A percentile compares a stretch with the other conserved stretches of the same genome.
phyloP scores from a whole-genome alignment of 2,888 invertebrate genomes.

The Suillia variegata region DNA sequence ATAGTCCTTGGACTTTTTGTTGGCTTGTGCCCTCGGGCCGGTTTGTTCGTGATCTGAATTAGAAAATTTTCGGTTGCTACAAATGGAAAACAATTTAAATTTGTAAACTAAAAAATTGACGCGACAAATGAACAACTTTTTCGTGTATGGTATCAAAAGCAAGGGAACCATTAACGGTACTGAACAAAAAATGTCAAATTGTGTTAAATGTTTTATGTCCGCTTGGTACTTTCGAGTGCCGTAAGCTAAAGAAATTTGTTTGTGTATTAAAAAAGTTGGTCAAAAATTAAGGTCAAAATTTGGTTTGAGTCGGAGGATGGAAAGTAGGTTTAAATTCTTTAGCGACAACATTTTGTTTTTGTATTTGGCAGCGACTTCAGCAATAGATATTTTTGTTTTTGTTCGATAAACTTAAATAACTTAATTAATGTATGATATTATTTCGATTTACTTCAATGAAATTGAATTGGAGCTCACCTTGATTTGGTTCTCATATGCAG shows the following conservation, averaged over 20 bases:
- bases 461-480: background rate
- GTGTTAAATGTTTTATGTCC: slow-evolving; percentile 8
- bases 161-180: slow-evolving; percentile 22
- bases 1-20: slow-evolving; percentile 1
- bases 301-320: too few species aligned
- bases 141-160: background rate
- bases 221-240: slow-evolving; percentile 1
- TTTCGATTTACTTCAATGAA: too few species aligned
- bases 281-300: background rate
- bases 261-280: slow-evolving; percentile 17
- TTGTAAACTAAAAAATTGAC: slow-evolving; percentile 10
- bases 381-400: too few species aligned
- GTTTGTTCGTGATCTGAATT: slow-evolving; percentile 20
- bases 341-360: too few species aligned
- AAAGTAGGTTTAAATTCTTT: too few species aligned
- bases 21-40: slow-evolving; percentile 5
- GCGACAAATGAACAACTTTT: background rate
- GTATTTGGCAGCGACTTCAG: too few species aligned
- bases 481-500: background rate
- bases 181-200: slow-evolving; percentile 23
- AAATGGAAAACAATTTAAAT: background rate
- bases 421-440: too few species aligned
- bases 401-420: too few species aligned
- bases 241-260: slow-evolving; percentile 6
- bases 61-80: slow-evolving; percentile 7